Evolutionary conservation across 1,140 invertebrate species (phyloP).

Genomic region (Himalopsyche phryganea): DNA sequence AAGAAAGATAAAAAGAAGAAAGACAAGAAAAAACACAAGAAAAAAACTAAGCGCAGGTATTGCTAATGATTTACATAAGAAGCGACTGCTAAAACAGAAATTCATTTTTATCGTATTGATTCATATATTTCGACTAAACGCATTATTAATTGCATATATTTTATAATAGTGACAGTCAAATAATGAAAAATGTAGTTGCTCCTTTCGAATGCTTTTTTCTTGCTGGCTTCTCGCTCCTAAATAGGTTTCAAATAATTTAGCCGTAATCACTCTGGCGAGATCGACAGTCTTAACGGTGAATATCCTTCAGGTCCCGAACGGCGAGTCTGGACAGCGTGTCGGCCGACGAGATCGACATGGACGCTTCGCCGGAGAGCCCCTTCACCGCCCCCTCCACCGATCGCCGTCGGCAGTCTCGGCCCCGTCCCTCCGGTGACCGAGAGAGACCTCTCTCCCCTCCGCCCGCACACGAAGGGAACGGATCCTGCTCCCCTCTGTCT

Average conservation of each 20-base stretch:
- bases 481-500: constrained; percentile 58
- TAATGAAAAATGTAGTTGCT: too few relatives aligned
- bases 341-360: constrained; percentile 47
- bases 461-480: constrained; percentile 37
- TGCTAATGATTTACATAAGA: too few relatives aligned
- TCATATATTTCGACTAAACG: too few relatives aligned
- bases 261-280: too few relatives aligned
- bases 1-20: constrained; percentile 66
- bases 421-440: constrained; percentile 49
- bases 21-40: constrained; percentile 68
- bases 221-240: too few relatives aligned
- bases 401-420: constrained; percentile 35
- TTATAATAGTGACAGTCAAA: too few relatives aligned
- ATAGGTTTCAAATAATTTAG: too few relatives aligned
- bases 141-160: too few relatives aligned
- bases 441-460: constrained; percentile 46
- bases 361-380: constrained; percentile 39
- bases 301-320: constrained; percentile 53
- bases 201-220: too few relatives aligned
- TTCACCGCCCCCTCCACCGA: constrained; percentile 38
- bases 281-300: too few relatives aligned
- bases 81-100: too few relatives aligned
- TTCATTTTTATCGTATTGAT: too few relatives aligned
- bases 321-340: constrained; percentile 61
- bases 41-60: constrained; percentile 54